Base-by-base conservation (phyloP, 92 coral and sea anemone species). In the Chrysogorgia sp. region DNA sequence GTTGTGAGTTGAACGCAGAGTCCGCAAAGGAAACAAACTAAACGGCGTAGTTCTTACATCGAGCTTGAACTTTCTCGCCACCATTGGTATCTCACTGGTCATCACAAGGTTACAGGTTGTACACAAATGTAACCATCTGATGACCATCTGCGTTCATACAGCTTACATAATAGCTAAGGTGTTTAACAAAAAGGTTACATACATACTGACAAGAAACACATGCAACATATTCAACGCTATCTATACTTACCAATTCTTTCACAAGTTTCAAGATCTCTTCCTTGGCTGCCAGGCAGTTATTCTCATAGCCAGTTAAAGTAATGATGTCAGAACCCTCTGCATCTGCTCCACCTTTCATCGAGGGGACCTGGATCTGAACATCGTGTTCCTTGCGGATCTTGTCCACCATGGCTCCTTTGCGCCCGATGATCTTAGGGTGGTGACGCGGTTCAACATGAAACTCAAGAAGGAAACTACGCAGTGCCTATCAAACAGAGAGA, bases 381-480 rank as follows among this genome's bases (percentile, higher is more conserved):
- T 71, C 96, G 55, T 91, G 96, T 31, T 96, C 93, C 13, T 66
- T 83, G 32, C 99, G 99, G 45, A 96, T 96, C 59, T 88, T 90
- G 78, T 90, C 92, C 26, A 96, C 86, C 49, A 96, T 93, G 10
- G 71, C 86, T 2, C 99, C 99, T 40, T 86, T 90, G 13, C 97
- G 97, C 15, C 99, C 99, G 21, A 96, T 96, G 87, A 96, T 96
- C 88, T 96, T 96, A 0, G 99, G 97, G 60, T 96, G 99, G 61
- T 96, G 85, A 19, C 71, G 74, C 31, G 81, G 88, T 52, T 92
- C 90, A 0, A 96, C 87, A 23, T 40, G 81, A 12, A 96, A 76
- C 52, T 87, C 91, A 82, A 96, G 71, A 61, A 85, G 90, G 84
- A 96, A 96, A 66, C 82, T 90, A 17, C 97, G 97, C 56, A 96